phyloP scores from a whole-genome alignment of 2,888 invertebrate genomes.

The Perizoma flavofasciatum region DNA sequence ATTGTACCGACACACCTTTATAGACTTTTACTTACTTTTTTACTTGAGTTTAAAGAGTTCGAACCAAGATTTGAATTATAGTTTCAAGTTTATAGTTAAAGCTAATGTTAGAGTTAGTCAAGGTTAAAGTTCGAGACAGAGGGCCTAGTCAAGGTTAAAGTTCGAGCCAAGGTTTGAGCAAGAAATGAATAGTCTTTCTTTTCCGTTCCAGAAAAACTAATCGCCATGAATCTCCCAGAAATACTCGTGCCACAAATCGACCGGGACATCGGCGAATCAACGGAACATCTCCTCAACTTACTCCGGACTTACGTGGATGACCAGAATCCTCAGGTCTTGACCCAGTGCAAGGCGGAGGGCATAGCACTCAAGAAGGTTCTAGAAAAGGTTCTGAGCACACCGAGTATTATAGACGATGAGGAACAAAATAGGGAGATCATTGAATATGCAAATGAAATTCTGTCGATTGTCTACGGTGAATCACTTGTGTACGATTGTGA shows the following conservation, averaged over 20 bases:
- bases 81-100: too few relatives aligned
- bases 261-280: conserved; percentile 49
- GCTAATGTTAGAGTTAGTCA: too few relatives aligned
- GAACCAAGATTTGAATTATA: too few relatives aligned
- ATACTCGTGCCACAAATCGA: conserved; percentile 53
- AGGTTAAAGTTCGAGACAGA: too few relatives aligned
- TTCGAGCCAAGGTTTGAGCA: too few relatives aligned
- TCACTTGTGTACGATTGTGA: conserved; percentile 36
- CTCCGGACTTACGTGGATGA: conserved; percentile 51
- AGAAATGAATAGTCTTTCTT: too few relatives aligned
- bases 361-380: conserved; percentile 51
- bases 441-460: conserved; percentile 54
- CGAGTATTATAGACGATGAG: conserved; percentile 48
- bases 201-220: conserved; percentile 59
- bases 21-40: too few relatives aligned
- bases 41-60: too few relatives aligned
- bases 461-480: conserved; percentile 43
- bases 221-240: conserved; percentile 54
- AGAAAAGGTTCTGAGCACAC: conserved; percentile 45
- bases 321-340: conserved; percentile 44
- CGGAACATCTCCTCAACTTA: conserved; percentile 65
- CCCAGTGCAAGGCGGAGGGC: conserved; percentile 52
- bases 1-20: too few relatives aligned
- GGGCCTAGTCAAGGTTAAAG: too few relatives aligned
- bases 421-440: conserved; percentile 59